Evolutionary conservation across 2,888 invertebrate genomes (phyloP), one percentile per base, ranked within the genome.

Genomic region (Palloptera scutellata): DNA sequence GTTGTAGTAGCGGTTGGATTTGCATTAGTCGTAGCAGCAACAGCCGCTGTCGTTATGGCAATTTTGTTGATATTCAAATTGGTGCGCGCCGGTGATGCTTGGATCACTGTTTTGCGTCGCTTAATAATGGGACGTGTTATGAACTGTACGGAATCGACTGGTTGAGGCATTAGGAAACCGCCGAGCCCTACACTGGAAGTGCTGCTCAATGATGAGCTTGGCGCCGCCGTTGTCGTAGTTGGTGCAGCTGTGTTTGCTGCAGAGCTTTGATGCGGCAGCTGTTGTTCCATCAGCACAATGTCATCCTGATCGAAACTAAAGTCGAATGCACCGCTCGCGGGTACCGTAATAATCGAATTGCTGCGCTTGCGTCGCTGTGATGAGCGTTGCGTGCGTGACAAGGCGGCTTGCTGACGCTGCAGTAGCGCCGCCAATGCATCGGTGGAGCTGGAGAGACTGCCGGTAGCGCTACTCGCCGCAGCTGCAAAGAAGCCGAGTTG

Each of bases 261-360:
- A 15, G 54, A 41, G 19, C 20, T 62, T 13, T 51, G 30, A 64
- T 45, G 8, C 17, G 66, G 11, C 61, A 64, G 11, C 67, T 60
- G 68, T 1, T 71, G 73, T 65, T 83, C 83, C 65, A 83, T 76
- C 13, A 83, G 73, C 19, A 82, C 78, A 62, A 83, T 81, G 43
- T 83, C 83, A 48, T 84, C 84, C 1, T 75, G 71, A 12, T 74
- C 68, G 69, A 74, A 73, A 11, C 69, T 66, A 54, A 80, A 65
- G 58, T 80, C 78, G 51, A 76, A 69, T 54, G 73, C 72, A 52
- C 66, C 73, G 0, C 71, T 73, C 41, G 73, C 67, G 52, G 42
- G 79, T 69, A 55, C 61, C 20, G 64, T 66, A 13, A 71, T 59
- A 12, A 72, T 67, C 0, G 74, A 69, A 30, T 69, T 72, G 69